Evolutionary conservation across 1,140 invertebrate genomes (phyloP), one percentile per base, ranked within the genome.

Genomic region (Sitodiplosis mosellana): DNA sequence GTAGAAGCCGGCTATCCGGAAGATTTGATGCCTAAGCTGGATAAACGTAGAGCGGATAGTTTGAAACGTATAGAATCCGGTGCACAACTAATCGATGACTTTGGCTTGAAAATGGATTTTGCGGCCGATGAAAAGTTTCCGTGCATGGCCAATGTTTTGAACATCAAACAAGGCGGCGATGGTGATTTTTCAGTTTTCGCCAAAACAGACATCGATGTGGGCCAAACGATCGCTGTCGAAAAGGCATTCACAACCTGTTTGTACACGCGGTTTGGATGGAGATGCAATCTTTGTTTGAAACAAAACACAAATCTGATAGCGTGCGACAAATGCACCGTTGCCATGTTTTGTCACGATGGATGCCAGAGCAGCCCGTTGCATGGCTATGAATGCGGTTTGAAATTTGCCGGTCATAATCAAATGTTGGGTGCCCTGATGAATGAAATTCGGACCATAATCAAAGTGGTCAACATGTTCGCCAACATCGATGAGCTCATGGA

Each of bases 1-100:
- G 42, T 61, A n/a, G 15, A 43, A 1, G 43, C 52, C n/a, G 53
- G 54, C 36, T 64, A 58, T 50, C 59, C 60, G 19, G 48, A 58
- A 12, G 40, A 55, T 11, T 48, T 59, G 2, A 56, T 45, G 44
- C 34, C 50, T 8, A 61, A 27, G 12, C 43, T 45, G 12, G 33
- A 45, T 15, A 45, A 45, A 21, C 43, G 43, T 27, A 27, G 33
- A 22, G 6, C 11, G 17, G 33, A 45, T 14, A 27, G 43, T 15
- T n/a, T n/a, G n/a, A n/a, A n/a, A n/a, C n/a, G n/a, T n/a, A n/a
- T n/a, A n/a, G n/a, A n/a, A n/a, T n/a, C n/a, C n/a, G n/a, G n/a
- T 22, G 48, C 52, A 33, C 54, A n/a, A n/a, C n/a, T n/a, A n/a
- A n/a, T n/a, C n/a, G n/a, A n/a, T n/a, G n/a, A n/a, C n/a, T n/a